Conservation (phyloP, 30 jellyfish, hydroid and myxozoan genomes). For the Turritopsis rubra region DNA sequence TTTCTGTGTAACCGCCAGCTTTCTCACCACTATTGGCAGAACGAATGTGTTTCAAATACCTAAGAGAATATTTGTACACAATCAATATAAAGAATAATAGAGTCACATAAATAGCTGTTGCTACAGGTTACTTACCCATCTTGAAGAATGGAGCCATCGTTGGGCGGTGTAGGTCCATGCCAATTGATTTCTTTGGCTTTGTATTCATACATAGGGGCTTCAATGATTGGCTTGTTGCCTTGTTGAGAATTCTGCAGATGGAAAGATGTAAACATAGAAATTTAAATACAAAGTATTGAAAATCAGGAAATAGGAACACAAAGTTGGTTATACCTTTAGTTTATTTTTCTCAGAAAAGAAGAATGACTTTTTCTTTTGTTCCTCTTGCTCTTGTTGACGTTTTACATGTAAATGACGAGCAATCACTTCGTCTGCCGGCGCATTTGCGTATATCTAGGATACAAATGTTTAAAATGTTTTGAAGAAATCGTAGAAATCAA, state of each 20-base stretch:
- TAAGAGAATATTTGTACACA: constrained; percentile 7
- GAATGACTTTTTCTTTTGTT: constrained; percentile 50
- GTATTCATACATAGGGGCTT: constrained; percentile 59
- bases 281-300: neutral
- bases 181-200: constrained; percentile 38
- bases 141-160: constrained; percentile 14
- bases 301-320: neutral
- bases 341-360: constrained; percentile 75
- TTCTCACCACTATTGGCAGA: constrained; percentile 68
- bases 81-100: neutral
- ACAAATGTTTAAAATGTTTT: neutral
- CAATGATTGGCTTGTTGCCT: constrained; percentile 31
- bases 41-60: constrained; percentile 63
- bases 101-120: neutral
- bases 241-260: neutral
- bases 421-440: constrained; percentile 89
- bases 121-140: constrained; percentile 39
- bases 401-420: constrained; percentile 68
- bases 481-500: neutral
- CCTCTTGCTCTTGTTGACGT: constrained; percentile 63
- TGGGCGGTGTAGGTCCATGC: constrained; percentile 74
- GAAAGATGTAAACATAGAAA: neutral
- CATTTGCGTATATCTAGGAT: constrained; percentile 80
- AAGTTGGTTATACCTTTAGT: neutral
- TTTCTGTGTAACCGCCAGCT: constrained; percentile 97